phyloP scores from a whole-genome alignment of 2,797 vertebrate genomes.

The Petrocephalus sullivani region DNA sequence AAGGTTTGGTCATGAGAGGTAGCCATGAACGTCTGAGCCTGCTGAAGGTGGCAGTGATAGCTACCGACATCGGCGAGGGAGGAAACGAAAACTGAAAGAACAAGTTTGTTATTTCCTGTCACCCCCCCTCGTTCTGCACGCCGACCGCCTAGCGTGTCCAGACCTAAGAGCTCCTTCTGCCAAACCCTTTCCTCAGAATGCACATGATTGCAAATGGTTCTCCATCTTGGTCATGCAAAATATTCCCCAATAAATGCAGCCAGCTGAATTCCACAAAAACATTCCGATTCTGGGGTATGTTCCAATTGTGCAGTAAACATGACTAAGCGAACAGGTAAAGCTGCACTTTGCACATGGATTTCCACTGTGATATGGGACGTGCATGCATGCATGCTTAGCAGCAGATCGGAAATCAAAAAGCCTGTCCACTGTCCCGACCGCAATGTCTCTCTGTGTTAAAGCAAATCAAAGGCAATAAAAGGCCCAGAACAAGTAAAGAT shows the following conservation, averaged over 20 bases:
- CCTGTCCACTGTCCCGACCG: constrained; percentile 21
- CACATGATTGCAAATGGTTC: neutral
- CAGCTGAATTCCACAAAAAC: neutral
- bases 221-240: neutral
- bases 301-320: neutral
- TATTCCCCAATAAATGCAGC: neutral
- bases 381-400: neutral
- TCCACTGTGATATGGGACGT: neutral
- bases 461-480: constrained; percentile 38
- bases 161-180: neutral
- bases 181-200: neutral
- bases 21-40: neutral
- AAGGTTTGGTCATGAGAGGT: neutral
- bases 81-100: neutral
- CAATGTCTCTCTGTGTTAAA: constrained; percentile 42
- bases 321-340: neutral
- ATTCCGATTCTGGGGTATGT: neutral
- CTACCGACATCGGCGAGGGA: neutral
- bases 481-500: constrained; percentile 48
- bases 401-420: neutral
- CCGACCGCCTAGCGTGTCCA: neutral
- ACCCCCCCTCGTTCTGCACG: neutral
- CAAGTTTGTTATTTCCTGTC: neutral
- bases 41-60: neutral
- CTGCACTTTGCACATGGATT: neutral